These are phyloP conservation scores for Zaprionus inermis DNA, from an alignment of 1,140 invertebrate species.

Conservation along the genomic window DNA sequence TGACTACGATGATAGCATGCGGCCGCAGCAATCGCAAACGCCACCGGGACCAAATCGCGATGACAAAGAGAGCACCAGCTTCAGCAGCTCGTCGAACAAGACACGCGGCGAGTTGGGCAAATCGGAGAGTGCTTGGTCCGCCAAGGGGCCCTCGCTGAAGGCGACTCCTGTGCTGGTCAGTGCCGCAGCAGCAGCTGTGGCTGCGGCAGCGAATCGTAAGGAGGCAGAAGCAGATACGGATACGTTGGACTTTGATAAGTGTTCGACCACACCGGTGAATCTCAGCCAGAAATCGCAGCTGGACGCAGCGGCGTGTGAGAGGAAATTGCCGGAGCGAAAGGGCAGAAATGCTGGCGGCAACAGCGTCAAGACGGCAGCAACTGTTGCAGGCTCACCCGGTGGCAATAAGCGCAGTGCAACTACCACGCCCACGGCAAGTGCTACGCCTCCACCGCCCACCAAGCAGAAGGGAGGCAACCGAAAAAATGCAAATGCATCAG, in stretches of 20 bases:
- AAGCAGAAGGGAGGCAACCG: slow-evolving; percentile 52
- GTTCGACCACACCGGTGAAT: slow-evolving; percentile 65
- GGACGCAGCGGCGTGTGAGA: slow-evolving; percentile 38
- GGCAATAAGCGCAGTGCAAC: slow-evolving; percentile 37
- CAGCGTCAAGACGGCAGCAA: slow-evolving; percentile 21
- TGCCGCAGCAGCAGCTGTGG: slow-evolving; percentile 24
- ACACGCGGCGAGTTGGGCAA: slow-evolving; percentile 73
- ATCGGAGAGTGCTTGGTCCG: slow-evolving; percentile 81
- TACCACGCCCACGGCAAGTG: slow-evolving; percentile 50
- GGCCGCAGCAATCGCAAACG: slow-evolving; percentile 66
- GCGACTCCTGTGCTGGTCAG: slow-evolving; percentile 74
- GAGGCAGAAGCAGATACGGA: slow-evolving; percentile 39
- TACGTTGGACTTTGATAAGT: slow-evolving; percentile 57
- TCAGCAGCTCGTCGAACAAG: slow-evolving; percentile 80
- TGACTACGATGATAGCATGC: slow-evolving; percentile 77
- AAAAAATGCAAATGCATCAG: slow-evolving; percentile 39
- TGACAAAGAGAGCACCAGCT: slow-evolving; percentile 75
- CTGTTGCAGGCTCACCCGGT: slow-evolving; percentile 10
- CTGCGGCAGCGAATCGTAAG: slow-evolving; percentile 28
- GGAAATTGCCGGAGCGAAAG: slow-evolving; percentile 60
- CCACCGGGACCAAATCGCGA: slow-evolving; percentile 71
- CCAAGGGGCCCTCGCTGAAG: slow-evolving; percentile 79
- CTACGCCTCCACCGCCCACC: slow-evolving; percentile 37
- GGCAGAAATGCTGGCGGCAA: slow-evolving; percentile 34
- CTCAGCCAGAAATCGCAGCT: slow-evolving; percentile 61